A percentile compares a stretch with the other conserved stretches of the same genome.
Conservation (phyloP, 2,888 invertebrate species). For the Anagyrus pseudococci region DNA sequence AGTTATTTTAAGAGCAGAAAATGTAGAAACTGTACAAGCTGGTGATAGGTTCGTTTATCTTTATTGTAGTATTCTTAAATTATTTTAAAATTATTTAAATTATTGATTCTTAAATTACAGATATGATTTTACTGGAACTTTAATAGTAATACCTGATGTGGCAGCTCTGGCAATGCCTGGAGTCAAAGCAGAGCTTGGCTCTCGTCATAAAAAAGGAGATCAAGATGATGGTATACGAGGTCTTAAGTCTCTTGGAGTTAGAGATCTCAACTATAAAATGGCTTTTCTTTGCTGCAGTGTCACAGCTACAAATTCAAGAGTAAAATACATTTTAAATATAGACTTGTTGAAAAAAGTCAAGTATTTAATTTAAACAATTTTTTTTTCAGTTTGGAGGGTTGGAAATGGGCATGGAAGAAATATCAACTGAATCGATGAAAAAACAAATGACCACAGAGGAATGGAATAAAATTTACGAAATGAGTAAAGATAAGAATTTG, state of each 20-base stretch:
- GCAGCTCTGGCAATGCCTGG: slow-evolving; percentile 86
- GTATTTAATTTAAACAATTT: slow-evolving; percentile 13
- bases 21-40: slow-evolving; percentile 95
- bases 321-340: slow-evolving; percentile 44
- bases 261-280: slow-evolving; percentile 86
- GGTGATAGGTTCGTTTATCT: slow-evolving; percentile 73
- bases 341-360: background rate
- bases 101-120: slow-evolving; percentile 40
- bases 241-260: slow-evolving; percentile 82
- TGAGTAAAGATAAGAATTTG: slow-evolving; percentile 92
- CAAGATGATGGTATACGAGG: slow-evolving; percentile 87
- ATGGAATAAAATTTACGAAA: slow-evolving; percentile 95
- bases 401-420: slow-evolving; percentile 83
- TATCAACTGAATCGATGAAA: slow-evolving; percentile 90
- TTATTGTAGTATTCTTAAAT: background rate
- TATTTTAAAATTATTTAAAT: background rate
- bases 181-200: slow-evolving; percentile 81
- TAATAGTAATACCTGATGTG: slow-evolving; percentile 98
- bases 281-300: slow-evolving; percentile 95
- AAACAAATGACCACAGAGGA: slow-evolving; percentile 93
- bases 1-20: slow-evolving; percentile 91
- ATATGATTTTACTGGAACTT: slow-evolving; percentile 63
- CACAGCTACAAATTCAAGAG: slow-evolving; percentile 81
- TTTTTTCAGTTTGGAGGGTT: slow-evolving; percentile 77
- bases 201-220: slow-evolving; percentile 75